Percentiles rank a stretch among this genome's conserved stretches.
These are phyloP conservation scores for Formica selysi DNA, from an alignment of 1,140 invertebrate species.

Conservation along the genomic window DNA sequence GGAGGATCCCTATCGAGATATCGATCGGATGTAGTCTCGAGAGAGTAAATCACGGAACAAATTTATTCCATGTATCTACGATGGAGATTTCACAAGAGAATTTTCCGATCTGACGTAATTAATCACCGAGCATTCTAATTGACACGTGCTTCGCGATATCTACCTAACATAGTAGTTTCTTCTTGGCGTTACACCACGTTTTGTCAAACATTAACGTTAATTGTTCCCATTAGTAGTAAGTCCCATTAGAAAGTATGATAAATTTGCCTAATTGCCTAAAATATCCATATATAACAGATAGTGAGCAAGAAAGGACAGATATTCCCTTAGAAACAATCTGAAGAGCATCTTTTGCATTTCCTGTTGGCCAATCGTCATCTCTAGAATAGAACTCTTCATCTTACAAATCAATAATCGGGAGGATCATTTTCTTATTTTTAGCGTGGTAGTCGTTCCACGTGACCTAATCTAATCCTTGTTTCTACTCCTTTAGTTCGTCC, in stretches of 20 bases:
- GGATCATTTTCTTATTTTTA: conserved; percentile 51
- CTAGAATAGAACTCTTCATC: background rate
- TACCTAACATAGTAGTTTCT: background rate
- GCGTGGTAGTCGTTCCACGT: conserved; percentile 34
- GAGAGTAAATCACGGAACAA: background rate
- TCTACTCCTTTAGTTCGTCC: conserved; percentile 16
- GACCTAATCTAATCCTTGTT: conserved; percentile 54
- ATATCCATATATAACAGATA: background rate
- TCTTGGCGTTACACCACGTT: background rate
- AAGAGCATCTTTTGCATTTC: background rate
- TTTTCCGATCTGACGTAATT: conserved; percentile 14
- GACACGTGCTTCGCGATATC: background rate
- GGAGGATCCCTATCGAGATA: background rate
- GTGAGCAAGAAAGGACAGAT: background rate
- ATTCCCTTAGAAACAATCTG: background rate
- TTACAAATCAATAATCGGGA: conserved; percentile 1
- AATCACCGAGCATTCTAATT: background rate
- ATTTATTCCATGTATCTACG: conserved; percentile 35
- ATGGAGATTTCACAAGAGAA: background rate
- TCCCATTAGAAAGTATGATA: background rate
- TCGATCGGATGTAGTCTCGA: conserved; percentile 1
- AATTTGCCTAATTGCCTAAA: background rate
- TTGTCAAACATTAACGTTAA: background rate
- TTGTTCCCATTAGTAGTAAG: conserved; percentile 20
- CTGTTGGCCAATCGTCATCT: background rate